Conservation (phyloP, 1,140 invertebrate species). For the Heliconius congener region DNA sequence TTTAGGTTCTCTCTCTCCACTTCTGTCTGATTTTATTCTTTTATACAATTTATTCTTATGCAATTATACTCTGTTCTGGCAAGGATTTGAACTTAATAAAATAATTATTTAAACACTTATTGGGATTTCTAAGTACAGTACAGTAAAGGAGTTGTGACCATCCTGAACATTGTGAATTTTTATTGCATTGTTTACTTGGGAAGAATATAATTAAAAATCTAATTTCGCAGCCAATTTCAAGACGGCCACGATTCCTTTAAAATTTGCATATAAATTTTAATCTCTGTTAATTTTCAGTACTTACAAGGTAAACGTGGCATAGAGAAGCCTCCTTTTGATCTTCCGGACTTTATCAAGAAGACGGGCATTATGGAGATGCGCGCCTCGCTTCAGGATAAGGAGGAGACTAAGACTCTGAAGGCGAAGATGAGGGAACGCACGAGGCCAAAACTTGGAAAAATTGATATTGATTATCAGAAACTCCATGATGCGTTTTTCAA, state of each 20-base stretch:
- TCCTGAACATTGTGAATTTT: too few relatives aligned
- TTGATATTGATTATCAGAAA: constrained; percentile 99
- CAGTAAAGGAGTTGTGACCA: too few relatives aligned
- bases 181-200: too few relatives aligned
- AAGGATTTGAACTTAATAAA: too few relatives aligned
- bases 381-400: constrained; percentile 98
- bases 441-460: constrained; percentile 98
- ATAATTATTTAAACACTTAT: too few relatives aligned
- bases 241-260: neutral
- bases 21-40: too few relatives aligned
- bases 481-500: constrained; percentile 99
- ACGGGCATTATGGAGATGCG: constrained; percentile 99
- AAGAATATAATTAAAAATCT: too few relatives aligned
- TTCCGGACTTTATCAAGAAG: constrained; percentile 99
- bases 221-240: too few relatives aligned
- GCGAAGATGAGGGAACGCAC: constrained; percentile 99
- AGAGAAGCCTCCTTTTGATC: constrained; percentile 98
- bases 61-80: too few relatives aligned
- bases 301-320: constrained; percentile 98
- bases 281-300: constrained; percentile 59
- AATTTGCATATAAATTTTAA: neutral
- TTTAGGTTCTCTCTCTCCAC: too few relatives aligned
- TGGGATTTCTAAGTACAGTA: too few relatives aligned
- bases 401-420: constrained; percentile 98
- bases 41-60: too few relatives aligned